Evolutionary conservation across 2,797 vertebrate species (phyloP), one percentile per base, ranked within the genome.

Genomic region (Cynodonichthys magdalenae): DNA sequence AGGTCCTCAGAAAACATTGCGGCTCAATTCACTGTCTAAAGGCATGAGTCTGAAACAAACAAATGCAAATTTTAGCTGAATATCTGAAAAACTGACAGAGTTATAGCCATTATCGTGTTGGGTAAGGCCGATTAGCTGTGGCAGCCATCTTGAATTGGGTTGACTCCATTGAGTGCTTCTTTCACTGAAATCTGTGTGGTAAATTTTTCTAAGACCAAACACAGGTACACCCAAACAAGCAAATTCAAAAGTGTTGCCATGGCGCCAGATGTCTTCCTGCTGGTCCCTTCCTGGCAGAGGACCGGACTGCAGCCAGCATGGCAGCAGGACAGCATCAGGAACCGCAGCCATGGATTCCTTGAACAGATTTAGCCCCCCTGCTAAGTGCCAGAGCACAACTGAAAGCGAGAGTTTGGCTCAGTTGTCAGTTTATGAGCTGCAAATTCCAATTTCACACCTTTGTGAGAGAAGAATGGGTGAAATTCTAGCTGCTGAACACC

Each of bases 281-380:
- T 49, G 41, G 3, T 75, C 83, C 73, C 76, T 71, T 79, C 69
- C 75, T 70, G 74, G 69, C 9, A 36, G 81, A 77, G 59, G 63
- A 67, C 62, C 59, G 81, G 77, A 75, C 31, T 11, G 5, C 24
- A 55, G 81, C 83, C 86, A 89, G 41, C 54, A 59, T 82, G 82
- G 81, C 84, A 84, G 63, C 59, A 17, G 36, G 63, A 66, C 75
- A 79, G 81, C 80, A 69, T 88, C 75, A 65, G 77, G 51, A 81
- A 66, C 79, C 70, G 70, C 56, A 51, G 73, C 68, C 82, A 82
- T 74, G 75, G 74, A 82, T 82, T 83, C 74, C 76, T 70, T 59
- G 47, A 83, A 71, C 72, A 80, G 81, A 85, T 86, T 86, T 71
- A 79, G 73, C 65, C 42, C 51, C 31, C 0, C 29, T 0, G 19